phyloP scores from a whole-genome alignment of 2,888 invertebrate genomes.

The Arge pagana region DNA sequence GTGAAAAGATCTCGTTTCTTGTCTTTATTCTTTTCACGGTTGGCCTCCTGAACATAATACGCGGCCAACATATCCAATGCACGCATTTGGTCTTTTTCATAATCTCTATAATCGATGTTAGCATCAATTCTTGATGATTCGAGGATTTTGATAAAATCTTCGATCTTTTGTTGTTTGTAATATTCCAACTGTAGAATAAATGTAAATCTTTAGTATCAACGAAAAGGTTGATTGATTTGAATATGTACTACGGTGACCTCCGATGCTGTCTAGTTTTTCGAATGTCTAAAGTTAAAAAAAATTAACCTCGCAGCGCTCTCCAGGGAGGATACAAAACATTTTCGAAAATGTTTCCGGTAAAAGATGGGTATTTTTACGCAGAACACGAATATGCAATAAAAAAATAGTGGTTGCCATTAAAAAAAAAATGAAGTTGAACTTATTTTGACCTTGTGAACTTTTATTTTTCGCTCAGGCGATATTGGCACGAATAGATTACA shows the following conservation, averaged over 20 bases:
- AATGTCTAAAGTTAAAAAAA: slow-evolving; percentile 26
- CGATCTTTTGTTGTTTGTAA: slow-evolving; percentile 90
- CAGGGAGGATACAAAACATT: background rate
- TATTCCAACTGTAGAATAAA: slow-evolving; percentile 81
- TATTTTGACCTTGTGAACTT: too few species aligned
- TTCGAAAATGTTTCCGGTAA: background rate
- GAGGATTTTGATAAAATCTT: slow-evolving; percentile 92
- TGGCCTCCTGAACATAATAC: slow-evolving; percentile 96
- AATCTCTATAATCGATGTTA: slow-evolving; percentile 84
- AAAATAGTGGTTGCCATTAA: too few species aligned
- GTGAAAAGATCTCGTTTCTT: slow-evolving; percentile 92
- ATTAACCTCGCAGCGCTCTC: background rate
- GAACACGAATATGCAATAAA: too few species aligned
- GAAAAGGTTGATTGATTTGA: too few species aligned
- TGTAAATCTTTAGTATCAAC: too few species aligned
- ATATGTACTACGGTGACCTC: too few species aligned
- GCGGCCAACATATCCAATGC: slow-evolving; percentile 97
- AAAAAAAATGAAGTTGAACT: too few species aligned
- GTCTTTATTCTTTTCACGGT: slow-evolving; percentile 93
- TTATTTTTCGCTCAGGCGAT: too few species aligned
- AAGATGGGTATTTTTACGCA: too few species aligned
- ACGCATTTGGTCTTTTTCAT: slow-evolving; percentile 97
- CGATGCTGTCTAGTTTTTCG: too few species aligned
- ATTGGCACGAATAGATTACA: too few species aligned
- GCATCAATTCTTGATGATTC: slow-evolving; percentile 88